Evolutionary conservation across 2,888 invertebrate species (phyloP), one percentile per base, ranked within the genome.

Genomic region (Aphrophora alni): DNA sequence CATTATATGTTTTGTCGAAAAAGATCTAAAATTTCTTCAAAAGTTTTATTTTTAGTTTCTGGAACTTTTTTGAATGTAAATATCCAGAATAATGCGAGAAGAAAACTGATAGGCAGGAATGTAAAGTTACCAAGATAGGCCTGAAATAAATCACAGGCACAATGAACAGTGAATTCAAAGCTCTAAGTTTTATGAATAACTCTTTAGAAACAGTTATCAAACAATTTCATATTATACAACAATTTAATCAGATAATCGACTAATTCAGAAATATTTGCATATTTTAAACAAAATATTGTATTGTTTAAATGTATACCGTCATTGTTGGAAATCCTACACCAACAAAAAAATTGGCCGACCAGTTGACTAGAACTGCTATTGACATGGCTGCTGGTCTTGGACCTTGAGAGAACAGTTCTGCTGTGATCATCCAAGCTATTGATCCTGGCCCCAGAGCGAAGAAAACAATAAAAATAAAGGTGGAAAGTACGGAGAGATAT

Each of bases 31-130:
- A 98, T 98, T 90, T 98, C 98, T 91, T 98, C 98, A 89, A 98
- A 97, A 84, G 87, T 87, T 86, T 90, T 90, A 86, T 91, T 91
- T 86, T 91, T 93, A 7, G 93, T 93, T 93, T 99, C 99, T 88
- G 99, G 99, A 89, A 99, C 97, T 92, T 95, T 98, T 91, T 97
- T 96, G 90, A 97, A 98, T 84, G 98, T 98, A 93, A 99, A 99
- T 90, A 97, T 95, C 96, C 98, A 98, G 93, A 98, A 98, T 90
- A 97, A 93, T 88, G 96, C 97, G 90, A 99, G 93, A 90, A 98
- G 95, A 89, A 94, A 95, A 91, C 97, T 97, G 93, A 99, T 99
- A 89, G 98, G 97, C 92, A 98, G 95, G 93, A 98, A 98, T 89
- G 97, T 97, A 91, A 98, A 98, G 91, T 97, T 97, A 89, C 96